A percentile compares a stretch with the other conserved stretches of the same genome.
Evolutionary conservation across 2,888 invertebrate species (phyloP).

Genomic region (Neoaliturus tenellus): DNA sequence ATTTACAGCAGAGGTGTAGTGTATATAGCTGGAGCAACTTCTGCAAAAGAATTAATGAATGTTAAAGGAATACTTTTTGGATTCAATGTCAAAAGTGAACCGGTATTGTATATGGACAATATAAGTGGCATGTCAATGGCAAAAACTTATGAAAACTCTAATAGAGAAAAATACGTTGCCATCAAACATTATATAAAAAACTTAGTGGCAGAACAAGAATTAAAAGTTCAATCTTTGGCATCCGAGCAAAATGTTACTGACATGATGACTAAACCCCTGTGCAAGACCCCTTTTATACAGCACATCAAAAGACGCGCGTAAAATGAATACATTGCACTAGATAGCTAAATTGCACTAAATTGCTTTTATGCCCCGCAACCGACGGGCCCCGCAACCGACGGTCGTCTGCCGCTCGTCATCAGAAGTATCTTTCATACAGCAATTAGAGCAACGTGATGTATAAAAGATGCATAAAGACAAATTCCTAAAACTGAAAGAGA

Average conservation of each 20-base stretch:
- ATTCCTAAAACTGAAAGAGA: neutral
- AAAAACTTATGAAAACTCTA: conserved; percentile 35
- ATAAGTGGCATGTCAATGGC: conserved; percentile 12
- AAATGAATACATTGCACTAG: no score
- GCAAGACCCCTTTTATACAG: no score
- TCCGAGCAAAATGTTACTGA: neutral
- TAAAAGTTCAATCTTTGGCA: conserved; percentile 8
- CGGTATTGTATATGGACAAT: neutral
- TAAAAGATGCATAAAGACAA: no score
- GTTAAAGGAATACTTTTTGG: neutral
- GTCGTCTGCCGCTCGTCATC: no score
- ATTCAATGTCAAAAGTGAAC: conserved; percentile 11
- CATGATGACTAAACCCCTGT: conserved; percentile 23
- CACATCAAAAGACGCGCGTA: no score
- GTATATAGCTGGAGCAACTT: conserved; percentile 28
- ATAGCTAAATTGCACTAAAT: no score
- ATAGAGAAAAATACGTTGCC: conserved; percentile 10
- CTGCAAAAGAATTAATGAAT: neutral
- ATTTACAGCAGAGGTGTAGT: conserved; percentile 54
- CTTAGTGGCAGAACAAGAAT: neutral
- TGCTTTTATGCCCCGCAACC: no score
- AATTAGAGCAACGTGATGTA: no score
- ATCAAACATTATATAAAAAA: conserved; percentile 12
- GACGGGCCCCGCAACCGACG: no score
- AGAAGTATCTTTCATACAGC: no score